A percentile compares a stretch with the other conserved stretches of the same genome.
Evolutionary conservation across 2,888 invertebrate genomes (phyloP).

Genomic region (Apomyelois bistriatella): DNA sequence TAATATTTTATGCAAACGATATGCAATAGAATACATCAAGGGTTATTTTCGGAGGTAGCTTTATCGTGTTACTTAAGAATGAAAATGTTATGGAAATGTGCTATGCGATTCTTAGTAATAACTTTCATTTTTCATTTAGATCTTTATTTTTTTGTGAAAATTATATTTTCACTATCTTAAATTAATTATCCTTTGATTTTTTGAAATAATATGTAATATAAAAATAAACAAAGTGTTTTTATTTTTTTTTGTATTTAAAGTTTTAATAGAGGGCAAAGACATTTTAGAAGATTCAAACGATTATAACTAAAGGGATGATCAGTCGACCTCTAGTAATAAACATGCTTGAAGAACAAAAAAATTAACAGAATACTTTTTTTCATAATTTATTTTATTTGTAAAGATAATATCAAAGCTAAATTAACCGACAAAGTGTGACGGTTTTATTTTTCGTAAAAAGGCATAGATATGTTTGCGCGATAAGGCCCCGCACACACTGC

Average conservation of each 20-base stretch:
- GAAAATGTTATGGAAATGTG: conserved; percentile 11
- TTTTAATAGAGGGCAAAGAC: too few relatives aligned
- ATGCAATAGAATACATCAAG: conserved; percentile 21
- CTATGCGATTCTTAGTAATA: conserved; percentile 10
- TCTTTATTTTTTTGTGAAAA: too few relatives aligned
- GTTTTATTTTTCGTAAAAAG: conserved; percentile 29
- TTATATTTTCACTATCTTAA: too few relatives aligned
- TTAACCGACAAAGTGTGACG: conserved; percentile 20
- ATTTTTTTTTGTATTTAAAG: too few relatives aligned
- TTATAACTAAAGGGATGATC: too few relatives aligned
- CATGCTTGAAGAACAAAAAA: too few relatives aligned
- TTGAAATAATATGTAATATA: too few relatives aligned
- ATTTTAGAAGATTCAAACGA: too few relatives aligned
- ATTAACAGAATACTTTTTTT: too few relatives aligned
- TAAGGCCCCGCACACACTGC: conserved; percentile 38
- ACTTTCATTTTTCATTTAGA: neutral
- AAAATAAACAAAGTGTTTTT: too few relatives aligned
- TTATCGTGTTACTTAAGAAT: conserved; percentile 7
- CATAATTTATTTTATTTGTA: neutral
- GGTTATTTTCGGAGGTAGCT: conserved; percentile 13
- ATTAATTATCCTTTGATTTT: too few relatives aligned
- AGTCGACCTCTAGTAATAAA: too few relatives aligned
- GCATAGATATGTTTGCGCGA: conserved; percentile 37
- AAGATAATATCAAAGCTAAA: conserved; percentile 7
- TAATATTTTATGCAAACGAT: conserved; percentile 55